Conservation (phyloP, 2,797 vertebrate species). For the Tachyglossus aculeatus region DNA sequence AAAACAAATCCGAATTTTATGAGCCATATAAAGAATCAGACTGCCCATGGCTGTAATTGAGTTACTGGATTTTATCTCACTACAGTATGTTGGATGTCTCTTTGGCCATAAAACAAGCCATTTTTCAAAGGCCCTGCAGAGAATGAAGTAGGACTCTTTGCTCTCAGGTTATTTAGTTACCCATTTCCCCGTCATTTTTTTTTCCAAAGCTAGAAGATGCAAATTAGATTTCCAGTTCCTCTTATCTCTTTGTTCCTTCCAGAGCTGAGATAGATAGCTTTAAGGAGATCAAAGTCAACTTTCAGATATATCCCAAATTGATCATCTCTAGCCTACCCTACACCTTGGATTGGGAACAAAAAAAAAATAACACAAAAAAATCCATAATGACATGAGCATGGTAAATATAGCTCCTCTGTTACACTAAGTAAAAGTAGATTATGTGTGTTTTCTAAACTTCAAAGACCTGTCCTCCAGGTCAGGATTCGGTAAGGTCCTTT, state of each 20-base stretch:
- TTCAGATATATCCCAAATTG: conserved; percentile 73
- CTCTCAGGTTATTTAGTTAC: conserved; percentile 60
- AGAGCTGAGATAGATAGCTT: conserved; percentile 66
- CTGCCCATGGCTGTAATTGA: conserved; percentile 62
- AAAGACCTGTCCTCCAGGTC: conserved; percentile 65
- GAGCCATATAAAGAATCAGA: conserved; percentile 53
- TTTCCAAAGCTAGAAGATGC: conserved; percentile 61
- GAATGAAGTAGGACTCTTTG: conserved; percentile 51
- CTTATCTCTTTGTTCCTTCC: conserved; percentile 71
- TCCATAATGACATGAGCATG: conserved; percentile 68
- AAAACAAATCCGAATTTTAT: conserved; percentile 61
- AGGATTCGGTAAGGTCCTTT: conserved; percentile 64
- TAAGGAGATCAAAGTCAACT: conserved; percentile 72
- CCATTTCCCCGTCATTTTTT: conserved; percentile 32
- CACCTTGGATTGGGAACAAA: conserved; percentile 70
- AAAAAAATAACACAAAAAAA: too few relatives aligned
- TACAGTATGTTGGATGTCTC: conserved; percentile 55
- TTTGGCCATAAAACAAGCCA: conserved; percentile 63
- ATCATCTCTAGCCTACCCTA: conserved; percentile 72
- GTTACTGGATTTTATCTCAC: conserved; percentile 63
- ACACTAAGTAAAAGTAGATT: conserved; percentile 71
- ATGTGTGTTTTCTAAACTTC: conserved; percentile 70
- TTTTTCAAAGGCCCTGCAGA: conserved; percentile 60
- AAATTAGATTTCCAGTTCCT: conserved; percentile 65
- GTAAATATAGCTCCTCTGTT: conserved; percentile 65